phyloP scores from a whole-genome alignment of 2,113 vertebrate genomes.

The Zonotrichia leucophrys region DNA sequence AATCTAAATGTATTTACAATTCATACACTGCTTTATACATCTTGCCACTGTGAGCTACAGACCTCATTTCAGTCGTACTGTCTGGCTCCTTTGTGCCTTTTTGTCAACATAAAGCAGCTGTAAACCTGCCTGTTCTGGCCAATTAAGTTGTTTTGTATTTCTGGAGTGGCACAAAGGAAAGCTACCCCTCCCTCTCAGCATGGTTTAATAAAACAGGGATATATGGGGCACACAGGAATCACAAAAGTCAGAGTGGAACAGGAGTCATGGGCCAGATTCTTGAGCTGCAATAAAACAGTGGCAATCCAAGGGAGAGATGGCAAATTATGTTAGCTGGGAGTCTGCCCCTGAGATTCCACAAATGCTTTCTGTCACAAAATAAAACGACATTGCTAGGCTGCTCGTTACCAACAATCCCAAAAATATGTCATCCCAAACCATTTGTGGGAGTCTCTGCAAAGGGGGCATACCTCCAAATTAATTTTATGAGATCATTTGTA shows the following conservation, averaged over 20 bases:
- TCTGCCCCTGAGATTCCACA: background rate
- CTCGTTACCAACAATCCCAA: background rate
- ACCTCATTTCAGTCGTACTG: background rate
- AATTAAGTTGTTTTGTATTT: conserved; percentile 40
- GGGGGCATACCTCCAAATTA: background rate
- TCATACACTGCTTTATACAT: background rate
- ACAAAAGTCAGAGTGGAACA: background rate
- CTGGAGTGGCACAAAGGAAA: conserved; percentile 7
- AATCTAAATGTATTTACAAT: background rate
- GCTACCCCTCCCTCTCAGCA: background rate
- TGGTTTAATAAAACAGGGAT: conserved; percentile 4
- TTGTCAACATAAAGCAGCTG: background rate
- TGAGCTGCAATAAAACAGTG: background rate
- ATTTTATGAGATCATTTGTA: background rate
- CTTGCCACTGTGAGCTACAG: background rate
- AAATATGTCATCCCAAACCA: background rate
- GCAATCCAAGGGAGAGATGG: background rate
- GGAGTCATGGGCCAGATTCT: background rate
- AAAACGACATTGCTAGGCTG: background rate
- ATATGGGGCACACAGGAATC: conserved; percentile 5
- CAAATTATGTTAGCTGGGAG: background rate
- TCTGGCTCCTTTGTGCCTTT: conserved; percentile 28
- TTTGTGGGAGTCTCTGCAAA: background rate
- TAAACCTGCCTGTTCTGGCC: conserved; percentile 34
- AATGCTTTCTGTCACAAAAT: background rate